Evolutionary conservation across 2,113 vertebrate species (phyloP).

Genomic region (Lamprotornis superbus): DNA sequence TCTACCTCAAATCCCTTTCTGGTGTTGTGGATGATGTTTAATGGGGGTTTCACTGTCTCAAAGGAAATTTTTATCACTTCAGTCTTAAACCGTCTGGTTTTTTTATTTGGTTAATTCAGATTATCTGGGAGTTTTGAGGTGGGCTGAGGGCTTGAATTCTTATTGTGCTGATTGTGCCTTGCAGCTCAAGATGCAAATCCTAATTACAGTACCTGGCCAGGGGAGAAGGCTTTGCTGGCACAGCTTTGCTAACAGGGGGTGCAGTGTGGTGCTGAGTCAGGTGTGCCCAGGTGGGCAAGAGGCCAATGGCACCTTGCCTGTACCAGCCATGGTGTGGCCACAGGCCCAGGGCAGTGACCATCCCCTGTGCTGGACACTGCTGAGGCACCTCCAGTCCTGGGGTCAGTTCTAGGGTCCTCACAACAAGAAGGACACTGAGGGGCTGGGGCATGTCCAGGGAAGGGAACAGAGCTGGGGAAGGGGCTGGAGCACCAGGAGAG

Average conservation of each 20-base stretch:
- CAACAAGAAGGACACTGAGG: accelerated
- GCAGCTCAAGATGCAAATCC: not conserved
- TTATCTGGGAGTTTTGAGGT: not conserved
- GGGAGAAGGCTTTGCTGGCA: not conserved
- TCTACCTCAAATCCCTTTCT: not conserved
- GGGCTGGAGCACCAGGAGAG: accelerated
- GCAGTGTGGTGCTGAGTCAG: not conserved
- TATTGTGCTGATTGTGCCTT: not conserved
- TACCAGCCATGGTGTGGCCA: not conserved
- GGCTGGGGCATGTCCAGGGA: accelerated
- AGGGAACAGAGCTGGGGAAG: not conserved
- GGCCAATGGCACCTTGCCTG: not conserved
- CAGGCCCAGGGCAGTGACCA: not conserved
- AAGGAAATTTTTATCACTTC: not conserved
- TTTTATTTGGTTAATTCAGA: not conserved
- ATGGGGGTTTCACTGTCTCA: not conserved
- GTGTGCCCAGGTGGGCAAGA: not conserved
- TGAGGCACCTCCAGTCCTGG: not conserved
- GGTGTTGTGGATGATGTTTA: not conserved
- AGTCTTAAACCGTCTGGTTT: not conserved
- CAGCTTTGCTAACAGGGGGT: not conserved
- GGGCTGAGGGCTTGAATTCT: not conserved
- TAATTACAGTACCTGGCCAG: not conserved
- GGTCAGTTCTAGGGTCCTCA: not conserved
- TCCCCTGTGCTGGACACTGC: not conserved